phyloP scores from a whole-genome alignment of 1,140 invertebrate species.

The Hycleus cichorii region DNA sequence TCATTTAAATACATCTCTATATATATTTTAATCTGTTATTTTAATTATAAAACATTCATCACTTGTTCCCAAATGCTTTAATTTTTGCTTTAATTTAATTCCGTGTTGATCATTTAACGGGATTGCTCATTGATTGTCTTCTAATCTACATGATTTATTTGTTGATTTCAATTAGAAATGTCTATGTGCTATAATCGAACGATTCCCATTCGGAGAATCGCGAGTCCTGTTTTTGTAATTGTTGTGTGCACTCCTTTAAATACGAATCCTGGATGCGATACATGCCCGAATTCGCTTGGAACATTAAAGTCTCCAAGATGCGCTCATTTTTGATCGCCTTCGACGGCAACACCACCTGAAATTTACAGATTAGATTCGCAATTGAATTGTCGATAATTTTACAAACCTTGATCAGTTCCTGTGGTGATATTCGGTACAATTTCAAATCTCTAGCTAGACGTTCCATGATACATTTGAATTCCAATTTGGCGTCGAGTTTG shows the following conservation, averaged over 20 bases:
- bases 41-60: slow-evolving; percentile 18
- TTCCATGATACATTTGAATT: slow-evolving; percentile 90
- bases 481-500: slow-evolving; percentile 76
- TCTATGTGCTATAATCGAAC: slow-evolving; percentile 58
- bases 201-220: slow-evolving; percentile 72
- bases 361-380: neutral
- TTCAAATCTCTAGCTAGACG: slow-evolving; percentile 81
- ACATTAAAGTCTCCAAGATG: slow-evolving; percentile 87
- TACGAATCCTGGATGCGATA: slow-evolving; percentile 84
- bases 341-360: slow-evolving; percentile 77
- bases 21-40: neutral
- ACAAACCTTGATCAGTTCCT: slow-evolving; percentile 78
- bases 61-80: slow-evolving; percentile 16
- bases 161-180: neutral
- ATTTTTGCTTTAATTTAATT: slow-evolving; percentile 1
- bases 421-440: slow-evolving; percentile 83
- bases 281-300: slow-evolving; percentile 87
- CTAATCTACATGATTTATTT: slow-evolving; percentile 15
- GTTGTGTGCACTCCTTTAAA: slow-evolving; percentile 78
- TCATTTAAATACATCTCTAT: too few species aligned
- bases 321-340: slow-evolving; percentile 90
- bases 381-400: neutral
- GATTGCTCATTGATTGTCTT: slow-evolving; percentile 23
- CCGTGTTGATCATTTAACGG: neutral
- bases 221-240: slow-evolving; percentile 80